Percentiles rank a stretch among this genome's conserved stretches.
These are phyloP conservation scores for Sceliomorpha sp. DNA, from an alignment of 2,888 invertebrate genomes.

Conservation along the genomic window DNA sequence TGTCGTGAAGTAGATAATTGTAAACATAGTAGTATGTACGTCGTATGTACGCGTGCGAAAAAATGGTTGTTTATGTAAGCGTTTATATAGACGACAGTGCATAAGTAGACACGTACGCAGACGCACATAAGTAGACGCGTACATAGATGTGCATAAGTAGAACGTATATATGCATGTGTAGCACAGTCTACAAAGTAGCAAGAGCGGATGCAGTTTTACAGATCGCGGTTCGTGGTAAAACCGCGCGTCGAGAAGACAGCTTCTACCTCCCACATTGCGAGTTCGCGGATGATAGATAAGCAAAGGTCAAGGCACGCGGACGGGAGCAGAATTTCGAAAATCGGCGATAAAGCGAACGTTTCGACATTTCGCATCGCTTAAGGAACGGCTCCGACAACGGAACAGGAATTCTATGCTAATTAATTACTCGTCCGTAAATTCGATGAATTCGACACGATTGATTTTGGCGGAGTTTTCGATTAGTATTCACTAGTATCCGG, in stretches of 20 bases:
- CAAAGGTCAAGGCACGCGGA: slow-evolving; percentile 49
- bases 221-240: slow-evolving; percentile 65
- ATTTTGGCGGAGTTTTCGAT: too few species aligned
- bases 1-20: slow-evolving; percentile 48
- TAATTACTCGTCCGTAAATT: too few species aligned
- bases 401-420: too few species aligned
- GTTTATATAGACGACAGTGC: too few species aligned
- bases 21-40: slow-evolving; percentile 22
- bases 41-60: too few species aligned
- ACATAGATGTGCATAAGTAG: too few species aligned
- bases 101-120: too few species aligned
- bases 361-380: slow-evolving; percentile 24
- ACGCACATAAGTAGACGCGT: too few species aligned
- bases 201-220: slow-evolving; percentile 46
- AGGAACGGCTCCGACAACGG: too few species aligned
- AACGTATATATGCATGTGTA: slow-evolving; percentile 3
- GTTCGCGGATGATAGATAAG: slow-evolving; percentile 61
- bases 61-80: too few species aligned
- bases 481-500: too few species aligned
- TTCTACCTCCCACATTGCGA: slow-evolving; percentile 63
- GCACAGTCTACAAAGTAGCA: slow-evolving; percentile 48
- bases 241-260: slow-evolving; percentile 51
- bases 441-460: too few species aligned
- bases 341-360: slow-evolving; percentile 32
- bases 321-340: slow-evolving; percentile 28